A percentile compares a stretch with the other conserved stretches of the same genome.
Evolutionary conservation across 1,140 invertebrate genomes (phyloP).

Genomic region (Steinernema khuongi): DNA sequence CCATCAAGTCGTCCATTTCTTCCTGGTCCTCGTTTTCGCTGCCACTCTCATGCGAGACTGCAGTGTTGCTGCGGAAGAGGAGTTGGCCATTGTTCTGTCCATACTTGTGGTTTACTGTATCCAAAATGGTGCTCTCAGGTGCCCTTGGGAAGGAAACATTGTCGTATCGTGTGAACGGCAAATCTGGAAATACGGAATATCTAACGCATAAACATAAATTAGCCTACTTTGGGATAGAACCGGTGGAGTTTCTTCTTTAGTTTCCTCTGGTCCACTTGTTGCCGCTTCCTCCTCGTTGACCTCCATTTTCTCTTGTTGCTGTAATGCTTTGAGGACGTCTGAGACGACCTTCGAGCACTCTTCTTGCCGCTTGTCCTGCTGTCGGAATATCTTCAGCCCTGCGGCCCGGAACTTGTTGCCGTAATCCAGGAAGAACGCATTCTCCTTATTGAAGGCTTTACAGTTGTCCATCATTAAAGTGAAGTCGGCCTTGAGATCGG

Average conservation of each 20-base stretch:
- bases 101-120: no score
- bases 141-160: no score
- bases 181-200: no score
- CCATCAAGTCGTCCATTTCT: not conserved
- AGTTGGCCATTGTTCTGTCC: no score
- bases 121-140: no score
- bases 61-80: no score
- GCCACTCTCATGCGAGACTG: no score
- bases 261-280: not conserved
- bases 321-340: not conserved
- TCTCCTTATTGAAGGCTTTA: slow-evolving; percentile 3
- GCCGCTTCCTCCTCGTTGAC: not conserved
- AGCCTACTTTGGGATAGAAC: no score
- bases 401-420: not conserved
- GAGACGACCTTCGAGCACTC: not conserved
- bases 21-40: no score
- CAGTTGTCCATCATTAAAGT: slow-evolving; percentile 3
- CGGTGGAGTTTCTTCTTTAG: not conserved
- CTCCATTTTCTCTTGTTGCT: no score
- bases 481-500: not conserved
- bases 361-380: not conserved
- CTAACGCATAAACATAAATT: no score
- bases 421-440: not conserved
- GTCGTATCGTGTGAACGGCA: no score
- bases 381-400: not conserved